Conservation (phyloP, 2,797 vertebrate genomes). For the Xiphorhynchus erythropygius region DNA sequence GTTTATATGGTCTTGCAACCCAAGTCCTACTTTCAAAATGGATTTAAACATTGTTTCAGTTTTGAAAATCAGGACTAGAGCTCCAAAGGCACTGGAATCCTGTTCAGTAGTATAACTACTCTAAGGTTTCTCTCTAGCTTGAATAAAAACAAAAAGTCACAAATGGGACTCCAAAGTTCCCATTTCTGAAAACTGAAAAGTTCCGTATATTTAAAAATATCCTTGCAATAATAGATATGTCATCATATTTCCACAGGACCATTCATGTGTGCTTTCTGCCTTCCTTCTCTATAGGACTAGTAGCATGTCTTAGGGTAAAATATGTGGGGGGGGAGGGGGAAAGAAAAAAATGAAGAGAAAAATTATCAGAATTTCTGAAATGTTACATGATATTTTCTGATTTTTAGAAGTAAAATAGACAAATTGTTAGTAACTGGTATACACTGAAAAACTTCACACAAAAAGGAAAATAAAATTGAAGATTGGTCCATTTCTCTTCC, state of each 20-base stretch:
- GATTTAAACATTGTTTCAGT: background rate
- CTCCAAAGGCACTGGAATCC: background rate
- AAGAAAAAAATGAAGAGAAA: background rate
- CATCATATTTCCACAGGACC: background rate
- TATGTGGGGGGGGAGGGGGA: background rate
- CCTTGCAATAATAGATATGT: background rate
- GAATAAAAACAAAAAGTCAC: background rate
- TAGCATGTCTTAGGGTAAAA: background rate
- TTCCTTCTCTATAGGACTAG: background rate
- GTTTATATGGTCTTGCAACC: background rate
- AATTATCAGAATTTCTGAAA: background rate
- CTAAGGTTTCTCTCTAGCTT: background rate
- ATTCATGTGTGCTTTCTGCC: background rate
- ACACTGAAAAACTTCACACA: background rate
- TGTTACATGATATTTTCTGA: background rate
- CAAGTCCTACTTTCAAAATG: background rate
- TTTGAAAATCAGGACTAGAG: background rate
- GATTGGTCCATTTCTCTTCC: background rate
- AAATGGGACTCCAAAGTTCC: background rate
- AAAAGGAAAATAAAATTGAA: background rate
- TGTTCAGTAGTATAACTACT: background rate
- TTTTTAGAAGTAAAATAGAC: background rate
- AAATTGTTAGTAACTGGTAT: background rate
- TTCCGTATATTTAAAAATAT: background rate
- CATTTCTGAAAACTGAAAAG: background rate